These are phyloP conservation scores for Calosoma granatense DNA, from an alignment of 1,140 invertebrate species.

Conservation along the genomic window DNA sequence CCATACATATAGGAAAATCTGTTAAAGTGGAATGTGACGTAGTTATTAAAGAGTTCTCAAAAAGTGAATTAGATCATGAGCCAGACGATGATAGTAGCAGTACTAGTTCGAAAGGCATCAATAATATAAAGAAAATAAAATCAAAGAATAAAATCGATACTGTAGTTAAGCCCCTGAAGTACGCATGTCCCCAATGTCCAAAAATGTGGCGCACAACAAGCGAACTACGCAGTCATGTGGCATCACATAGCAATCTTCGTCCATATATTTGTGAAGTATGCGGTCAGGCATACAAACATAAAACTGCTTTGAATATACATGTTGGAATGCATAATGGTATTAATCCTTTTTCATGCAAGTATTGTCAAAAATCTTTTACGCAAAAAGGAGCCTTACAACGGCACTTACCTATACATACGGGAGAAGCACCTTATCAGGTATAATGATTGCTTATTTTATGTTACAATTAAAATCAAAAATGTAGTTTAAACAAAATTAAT, in stretches of 20 bases:
- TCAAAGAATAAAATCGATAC: conserved; percentile 5
- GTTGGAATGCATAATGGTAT: conserved; percentile 57
- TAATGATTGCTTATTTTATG: too few relatives aligned
- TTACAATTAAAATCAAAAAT: too few relatives aligned
- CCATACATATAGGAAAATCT: conserved; percentile 10
- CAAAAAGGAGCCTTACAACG: conserved; percentile 54
- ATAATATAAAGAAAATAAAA: conserved; percentile 1
- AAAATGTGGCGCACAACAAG: conserved; percentile 33
- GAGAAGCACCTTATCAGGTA: conserved; percentile 52
- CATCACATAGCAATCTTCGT: conserved; percentile 34
- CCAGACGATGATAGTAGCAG: conserved; percentile 12
- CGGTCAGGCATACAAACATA: conserved; percentile 54
- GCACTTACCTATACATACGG: conserved; percentile 57
- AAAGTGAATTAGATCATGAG: not conserved
- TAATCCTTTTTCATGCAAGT: conserved; percentile 58
- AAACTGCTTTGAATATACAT: conserved; percentile 51
- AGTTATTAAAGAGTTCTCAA: conserved; percentile 6
- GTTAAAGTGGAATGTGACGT: conserved; percentile 12
- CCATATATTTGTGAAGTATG: conserved; percentile 49
- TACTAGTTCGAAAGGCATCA: conserved; percentile 4
- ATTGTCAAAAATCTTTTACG: conserved; percentile 67
- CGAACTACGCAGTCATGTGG: conserved; percentile 36
- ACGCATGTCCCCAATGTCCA: conserved; percentile 32
- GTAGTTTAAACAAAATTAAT: too few relatives aligned
- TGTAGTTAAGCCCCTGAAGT: conserved; percentile 21